phyloP scores from a whole-genome alignment of 2,797 vertebrate species.

The Chlorospingus flavigularis region DNA sequence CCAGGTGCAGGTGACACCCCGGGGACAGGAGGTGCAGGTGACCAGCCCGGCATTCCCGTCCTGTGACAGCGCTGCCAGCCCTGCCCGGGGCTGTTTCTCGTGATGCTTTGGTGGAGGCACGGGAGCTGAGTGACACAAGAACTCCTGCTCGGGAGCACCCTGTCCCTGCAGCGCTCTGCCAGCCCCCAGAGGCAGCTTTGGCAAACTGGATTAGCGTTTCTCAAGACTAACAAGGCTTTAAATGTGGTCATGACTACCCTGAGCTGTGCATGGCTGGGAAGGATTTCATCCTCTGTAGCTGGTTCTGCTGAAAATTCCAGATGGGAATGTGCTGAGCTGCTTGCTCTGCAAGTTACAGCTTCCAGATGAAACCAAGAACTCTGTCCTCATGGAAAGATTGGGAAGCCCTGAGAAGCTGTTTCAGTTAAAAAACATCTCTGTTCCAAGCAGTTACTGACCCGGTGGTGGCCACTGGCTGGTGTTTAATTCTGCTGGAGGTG shows the following conservation, averaged over 20 bases:
- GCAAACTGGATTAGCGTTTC: not conserved
- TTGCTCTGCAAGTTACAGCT: not conserved
- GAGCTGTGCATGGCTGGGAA: not conserved
- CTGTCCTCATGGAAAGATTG: fast-evolving
- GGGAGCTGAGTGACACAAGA: not conserved
- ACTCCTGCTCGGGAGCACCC: not conserved
- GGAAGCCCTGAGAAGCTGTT: not conserved
- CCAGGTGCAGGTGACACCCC: not conserved
- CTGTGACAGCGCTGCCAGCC: not conserved
- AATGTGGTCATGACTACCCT: not conserved
- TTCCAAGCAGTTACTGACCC: not conserved
- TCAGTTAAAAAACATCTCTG: not conserved
- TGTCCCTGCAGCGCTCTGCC: not conserved
- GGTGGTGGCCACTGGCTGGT: not conserved
- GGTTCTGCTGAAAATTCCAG: not conserved
- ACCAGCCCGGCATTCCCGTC: not conserved
- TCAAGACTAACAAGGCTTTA: not conserved
- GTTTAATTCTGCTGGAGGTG: not conserved
- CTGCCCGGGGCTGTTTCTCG: not conserved
- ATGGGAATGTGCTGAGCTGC: not conserved
- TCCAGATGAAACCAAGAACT: not conserved
- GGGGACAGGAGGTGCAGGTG: not conserved
- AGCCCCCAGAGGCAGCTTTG: not conserved
- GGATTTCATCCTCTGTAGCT: not conserved
- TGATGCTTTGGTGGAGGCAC: not conserved